Evolutionary conservation across 2,797 vertebrate species (phyloP).

Genomic region (Schizopygopsis malacanthus): DNA sequence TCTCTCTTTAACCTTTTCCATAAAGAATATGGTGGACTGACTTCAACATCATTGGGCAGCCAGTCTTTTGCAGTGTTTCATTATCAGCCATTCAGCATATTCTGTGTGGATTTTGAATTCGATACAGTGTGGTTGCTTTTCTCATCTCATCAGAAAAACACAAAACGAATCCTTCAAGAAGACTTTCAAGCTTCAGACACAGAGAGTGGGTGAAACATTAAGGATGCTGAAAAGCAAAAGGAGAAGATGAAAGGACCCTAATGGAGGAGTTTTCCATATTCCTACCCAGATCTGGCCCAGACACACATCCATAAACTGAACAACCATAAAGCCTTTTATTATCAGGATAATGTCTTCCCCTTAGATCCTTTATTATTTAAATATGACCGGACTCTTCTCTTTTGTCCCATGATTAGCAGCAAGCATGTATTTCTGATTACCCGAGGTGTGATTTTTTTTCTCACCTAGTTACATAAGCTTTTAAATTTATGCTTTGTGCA

Average conservation of each 20-base stretch:
- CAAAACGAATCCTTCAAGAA: conserved; percentile 14
- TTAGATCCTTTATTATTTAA: conserved; percentile 70
- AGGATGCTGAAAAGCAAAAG: conserved; percentile 28
- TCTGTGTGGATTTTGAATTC: conserved; percentile 8
- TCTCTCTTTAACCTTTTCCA: background rate
- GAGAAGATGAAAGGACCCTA: conserved; percentile 61
- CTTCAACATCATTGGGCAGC: background rate
- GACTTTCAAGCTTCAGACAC: conserved; percentile 44
- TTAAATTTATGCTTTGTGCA: background rate
- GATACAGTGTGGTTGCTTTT: background rate
- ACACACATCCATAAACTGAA: conserved; percentile 27
- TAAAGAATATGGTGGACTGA: background rate
- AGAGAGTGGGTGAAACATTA: conserved; percentile 49
- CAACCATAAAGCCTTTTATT: conserved; percentile 56
- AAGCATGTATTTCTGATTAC: conserved; percentile 51
- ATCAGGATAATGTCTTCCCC: conserved; percentile 61
- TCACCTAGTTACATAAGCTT: conserved; percentile 41
- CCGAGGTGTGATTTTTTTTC: conserved; percentile 47
- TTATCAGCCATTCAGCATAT: background rate
- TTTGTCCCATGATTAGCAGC: conserved; percentile 55
- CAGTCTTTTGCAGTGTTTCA: background rate
- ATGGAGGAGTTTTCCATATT: conserved; percentile 59
- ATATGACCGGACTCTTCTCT: conserved; percentile 56
- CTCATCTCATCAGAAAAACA: background rate
- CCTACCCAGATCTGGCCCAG: conserved; percentile 33